Evolutionary conservation across 2,888 invertebrate genomes (phyloP).

Genomic region (Epinotia ramella): DNA sequence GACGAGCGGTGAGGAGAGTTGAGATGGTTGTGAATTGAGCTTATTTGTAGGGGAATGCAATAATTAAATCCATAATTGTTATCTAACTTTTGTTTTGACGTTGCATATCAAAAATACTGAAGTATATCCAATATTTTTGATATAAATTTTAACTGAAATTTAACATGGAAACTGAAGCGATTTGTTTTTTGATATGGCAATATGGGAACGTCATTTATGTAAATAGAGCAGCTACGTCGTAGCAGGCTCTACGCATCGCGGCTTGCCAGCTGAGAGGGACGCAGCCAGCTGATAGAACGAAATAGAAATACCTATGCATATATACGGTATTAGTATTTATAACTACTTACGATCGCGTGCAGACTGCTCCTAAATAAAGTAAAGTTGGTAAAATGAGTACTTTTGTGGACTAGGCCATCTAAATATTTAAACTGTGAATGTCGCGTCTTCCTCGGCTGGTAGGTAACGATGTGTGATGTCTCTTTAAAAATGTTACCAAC

Average conservation of each 20-base stretch:
- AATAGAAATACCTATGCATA: neutral
- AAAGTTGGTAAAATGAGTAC: too few species aligned
- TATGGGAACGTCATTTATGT: constrained; percentile 3
- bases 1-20: neutral
- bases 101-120: neutral
- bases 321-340: too few species aligned
- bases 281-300: neutral
- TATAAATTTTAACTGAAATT: neutral
- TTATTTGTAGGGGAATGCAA: neutral
- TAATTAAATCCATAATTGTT: neutral
- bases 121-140: neutral
- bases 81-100: constrained; percentile 1
- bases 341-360: too few species aligned
- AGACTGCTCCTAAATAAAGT: too few species aligned
- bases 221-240: constrained; percentile 14
- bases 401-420: too few species aligned
- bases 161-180: neutral
- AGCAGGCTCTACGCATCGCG: neutral
- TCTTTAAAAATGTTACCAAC: too few species aligned
- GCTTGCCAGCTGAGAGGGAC: neutral
- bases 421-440: too few species aligned
- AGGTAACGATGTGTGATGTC: too few species aligned
- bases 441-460: too few species aligned
- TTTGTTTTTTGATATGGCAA: constrained; percentile 26
- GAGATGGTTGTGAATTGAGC: neutral